Percentiles rank a stretch among this genome's conserved stretches.
These are phyloP conservation scores for Bicyclus anynana DNA, from an alignment of 1,140 invertebrate species.

Conservation along the genomic window DNA sequence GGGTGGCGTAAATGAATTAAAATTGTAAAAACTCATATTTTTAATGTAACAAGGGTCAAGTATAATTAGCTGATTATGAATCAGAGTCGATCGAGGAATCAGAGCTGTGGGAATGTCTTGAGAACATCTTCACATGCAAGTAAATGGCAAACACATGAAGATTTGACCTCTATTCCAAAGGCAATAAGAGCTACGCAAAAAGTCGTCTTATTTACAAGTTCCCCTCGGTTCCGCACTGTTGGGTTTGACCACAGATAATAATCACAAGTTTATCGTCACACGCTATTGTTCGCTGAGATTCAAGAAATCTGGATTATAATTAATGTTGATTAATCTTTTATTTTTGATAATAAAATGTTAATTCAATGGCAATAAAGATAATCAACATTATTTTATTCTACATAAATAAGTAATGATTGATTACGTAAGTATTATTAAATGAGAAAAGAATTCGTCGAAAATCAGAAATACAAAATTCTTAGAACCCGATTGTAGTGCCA, in stretches of 20 bases:
- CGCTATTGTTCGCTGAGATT: constrained; percentile 70
- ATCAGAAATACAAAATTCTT: no score
- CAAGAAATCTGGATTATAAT: constrained; percentile 29
- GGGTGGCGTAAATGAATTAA: constrained; percentile 12
- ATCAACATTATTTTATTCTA: background rate
- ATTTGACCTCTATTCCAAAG: constrained; percentile 7
- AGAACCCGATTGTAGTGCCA: no score
- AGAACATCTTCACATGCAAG: constrained; percentile 71
- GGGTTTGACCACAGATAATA: constrained; percentile 67
- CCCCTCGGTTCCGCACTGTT: constrained; percentile 60
- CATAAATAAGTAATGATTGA: no score
- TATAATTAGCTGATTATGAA: constrained; percentile 69
- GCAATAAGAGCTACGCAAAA: constrained; percentile 1
- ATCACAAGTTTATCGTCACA: constrained; percentile 66
- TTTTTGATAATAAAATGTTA: constrained; percentile 10
- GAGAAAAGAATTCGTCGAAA: no score
- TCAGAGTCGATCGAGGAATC: constrained; percentile 67
- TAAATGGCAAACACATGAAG: constrained; percentile 1
- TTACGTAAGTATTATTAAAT: no score
- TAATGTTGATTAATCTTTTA: constrained; percentile 8
- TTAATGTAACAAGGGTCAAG: constrained; percentile 55
- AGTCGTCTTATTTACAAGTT: constrained; percentile 4
- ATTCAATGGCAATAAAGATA: constrained; percentile 9
- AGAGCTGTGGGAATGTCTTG: constrained; percentile 73
- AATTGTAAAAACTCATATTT: constrained; percentile 29